Evolutionary conservation across 2,113 vertebrate species (phyloP).

Genomic region (Tangachromis dhanisi): DNA sequence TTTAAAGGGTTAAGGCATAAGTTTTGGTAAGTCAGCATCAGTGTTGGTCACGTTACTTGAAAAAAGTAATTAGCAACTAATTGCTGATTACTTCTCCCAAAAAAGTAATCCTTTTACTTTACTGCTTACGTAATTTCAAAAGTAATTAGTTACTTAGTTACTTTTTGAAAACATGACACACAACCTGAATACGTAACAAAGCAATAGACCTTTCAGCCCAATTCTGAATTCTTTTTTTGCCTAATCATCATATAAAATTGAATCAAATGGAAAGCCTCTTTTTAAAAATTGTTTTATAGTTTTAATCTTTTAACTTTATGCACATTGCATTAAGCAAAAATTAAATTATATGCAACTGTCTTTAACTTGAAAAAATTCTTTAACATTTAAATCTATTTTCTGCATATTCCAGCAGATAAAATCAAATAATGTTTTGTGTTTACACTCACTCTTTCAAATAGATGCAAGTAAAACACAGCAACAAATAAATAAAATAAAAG

Average conservation of each 20-base stretch:
- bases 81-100: not conserved
- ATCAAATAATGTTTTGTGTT: not conserved
- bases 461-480: not conserved
- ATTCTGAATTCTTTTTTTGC: not conserved
- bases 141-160: not conserved
- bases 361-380: not conserved
- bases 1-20: not conserved
- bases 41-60: not conserved
- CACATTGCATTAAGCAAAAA: not conserved
- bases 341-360: not conserved
- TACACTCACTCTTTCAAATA: not conserved
- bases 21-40: not conserved
- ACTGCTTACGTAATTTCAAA: not conserved
- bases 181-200: not conserved
- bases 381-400: not conserved
- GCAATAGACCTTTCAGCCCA: not conserved
- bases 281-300: not conserved
- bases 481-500: not conserved
- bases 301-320: not conserved
- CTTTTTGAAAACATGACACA: not conserved
- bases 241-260: not conserved
- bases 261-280: not conserved
- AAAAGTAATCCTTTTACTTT: not conserved
- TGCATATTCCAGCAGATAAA: not conserved
- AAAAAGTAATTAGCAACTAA: not conserved